Percentiles rank a stretch among this genome's conserved stretches.
Conservation (phyloP, 2,888 invertebrate species). For the Harmothoe impar region DNA sequence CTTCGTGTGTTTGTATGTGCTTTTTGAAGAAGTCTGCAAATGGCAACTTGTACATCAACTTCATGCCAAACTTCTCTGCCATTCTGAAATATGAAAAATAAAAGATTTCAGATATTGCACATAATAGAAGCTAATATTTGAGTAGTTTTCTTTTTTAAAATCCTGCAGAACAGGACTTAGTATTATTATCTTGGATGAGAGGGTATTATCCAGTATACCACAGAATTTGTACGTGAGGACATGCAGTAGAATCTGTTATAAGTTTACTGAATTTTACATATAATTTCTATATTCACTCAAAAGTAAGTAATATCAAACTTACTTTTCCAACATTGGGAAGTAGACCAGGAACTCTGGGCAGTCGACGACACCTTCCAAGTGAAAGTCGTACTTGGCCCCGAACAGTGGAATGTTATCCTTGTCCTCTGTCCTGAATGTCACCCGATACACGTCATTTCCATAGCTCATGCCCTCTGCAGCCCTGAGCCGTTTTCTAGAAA, state of each 20-base stretch:
- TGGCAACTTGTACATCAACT: constrained; percentile 84
- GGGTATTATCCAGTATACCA: too few species aligned
- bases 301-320: constrained; percentile 70
- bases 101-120: not conserved
- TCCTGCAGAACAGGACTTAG: too few species aligned
- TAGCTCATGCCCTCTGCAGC: constrained; percentile 76
- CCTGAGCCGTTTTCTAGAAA: constrained; percentile 76
- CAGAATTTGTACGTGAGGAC: too few species aligned
- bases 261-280: constrained; percentile 85
- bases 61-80: constrained; percentile 85
- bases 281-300: constrained; percentile 85
- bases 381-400: constrained; percentile 97
- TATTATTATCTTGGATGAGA: too few species aligned
- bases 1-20: constrained; percentile 85
- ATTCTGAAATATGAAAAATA: constrained; percentile 81
- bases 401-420: constrained; percentile 89
- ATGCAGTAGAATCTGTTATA: too few species aligned
- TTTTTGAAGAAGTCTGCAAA: constrained; percentile 92
- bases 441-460: constrained; percentile 85
- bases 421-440: constrained; percentile 82
- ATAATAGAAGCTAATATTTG: too few species aligned
- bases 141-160: too few species aligned
- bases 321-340: constrained; percentile 90
- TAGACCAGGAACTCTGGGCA: constrained; percentile 99
- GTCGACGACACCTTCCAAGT: constrained; percentile 97